Conservation (phyloP, 2,113 vertebrate genomes). For the Edolisoma coerulescens region DNA sequence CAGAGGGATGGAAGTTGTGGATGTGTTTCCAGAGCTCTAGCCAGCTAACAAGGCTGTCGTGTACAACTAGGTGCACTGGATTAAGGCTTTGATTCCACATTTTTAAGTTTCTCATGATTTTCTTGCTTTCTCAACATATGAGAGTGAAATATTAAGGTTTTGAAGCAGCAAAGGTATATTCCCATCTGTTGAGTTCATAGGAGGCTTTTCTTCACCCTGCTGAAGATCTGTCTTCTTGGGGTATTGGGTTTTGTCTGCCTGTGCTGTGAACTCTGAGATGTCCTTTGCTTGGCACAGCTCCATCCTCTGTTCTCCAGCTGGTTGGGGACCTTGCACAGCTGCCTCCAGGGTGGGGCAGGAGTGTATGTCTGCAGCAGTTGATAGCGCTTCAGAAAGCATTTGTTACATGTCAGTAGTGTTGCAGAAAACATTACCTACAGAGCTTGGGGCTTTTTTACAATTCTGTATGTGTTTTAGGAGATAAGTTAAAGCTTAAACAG, state of each 20-base stretch:
- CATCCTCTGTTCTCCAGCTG: not conserved
- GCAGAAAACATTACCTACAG: not conserved
- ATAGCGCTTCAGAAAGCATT: not conserved
- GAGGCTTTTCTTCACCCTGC: not conserved
- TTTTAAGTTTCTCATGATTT: not conserved
- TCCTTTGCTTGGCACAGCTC: not conserved
- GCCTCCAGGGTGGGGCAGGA: conserved; percentile 7
- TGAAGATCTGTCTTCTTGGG: not conserved
- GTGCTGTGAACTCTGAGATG: not conserved
- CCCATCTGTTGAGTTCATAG: not conserved
- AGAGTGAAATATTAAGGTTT: not conserved
- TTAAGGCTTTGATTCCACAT: not conserved
- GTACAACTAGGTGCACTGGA: not conserved
- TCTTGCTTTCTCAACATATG: not conserved
- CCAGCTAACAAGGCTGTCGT: fast-evolving
- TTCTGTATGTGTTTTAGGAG: not conserved
- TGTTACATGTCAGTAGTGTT: not conserved
- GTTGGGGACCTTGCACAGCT: not conserved
- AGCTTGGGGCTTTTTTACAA: not conserved
- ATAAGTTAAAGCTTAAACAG: not conserved
- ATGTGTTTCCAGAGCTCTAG: not conserved
- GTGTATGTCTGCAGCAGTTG: not conserved
- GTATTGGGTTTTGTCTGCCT: not conserved
- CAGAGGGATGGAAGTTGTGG: not conserved
- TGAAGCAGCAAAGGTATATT: not conserved